These are phyloP conservation scores for Hirudo medicinalis DNA, from an alignment of 1,140 invertebrate genomes.

Conservation along the genomic window DNA sequence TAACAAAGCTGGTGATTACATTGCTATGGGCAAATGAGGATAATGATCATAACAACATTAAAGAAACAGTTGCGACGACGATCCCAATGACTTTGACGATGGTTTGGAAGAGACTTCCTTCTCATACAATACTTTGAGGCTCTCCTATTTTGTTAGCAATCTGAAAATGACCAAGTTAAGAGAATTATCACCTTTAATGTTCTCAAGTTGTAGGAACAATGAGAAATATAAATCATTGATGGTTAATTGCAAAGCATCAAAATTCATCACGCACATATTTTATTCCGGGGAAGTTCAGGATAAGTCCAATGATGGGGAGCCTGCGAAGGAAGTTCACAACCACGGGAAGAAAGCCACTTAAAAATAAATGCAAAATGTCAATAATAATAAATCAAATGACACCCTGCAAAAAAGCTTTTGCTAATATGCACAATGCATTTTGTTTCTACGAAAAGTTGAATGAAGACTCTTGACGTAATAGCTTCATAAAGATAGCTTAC, in stretches of 20 bases:
- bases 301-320: slow-evolving; percentile 49
- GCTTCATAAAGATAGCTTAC: no score
- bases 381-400: no score
- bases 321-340: slow-evolving; percentile 52
- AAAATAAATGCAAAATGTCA: no score
- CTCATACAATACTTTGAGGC: slow-evolving; percentile 23
- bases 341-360: slow-evolving; percentile 54
- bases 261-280: slow-evolving; percentile 41
- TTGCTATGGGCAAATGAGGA: no score
- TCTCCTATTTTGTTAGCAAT: slow-evolving; percentile 21
- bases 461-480: no score
- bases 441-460: no score
- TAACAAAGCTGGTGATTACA: no score
- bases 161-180: neutral
- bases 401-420: no score
- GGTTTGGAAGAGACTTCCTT: neutral
- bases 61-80: no score
- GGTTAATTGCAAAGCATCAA: neutral
- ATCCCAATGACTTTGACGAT: no score
- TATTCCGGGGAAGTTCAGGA: slow-evolving; percentile 51
- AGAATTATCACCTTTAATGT: neutral
- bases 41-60: no score
- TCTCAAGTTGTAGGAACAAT: neutral
- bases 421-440: no score
- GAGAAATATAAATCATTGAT: neutral